These are phyloP conservation scores for Rhinoraja longicauda DNA, from an alignment of 2,797 vertebrate genomes.

Conservation along the genomic window DNA sequence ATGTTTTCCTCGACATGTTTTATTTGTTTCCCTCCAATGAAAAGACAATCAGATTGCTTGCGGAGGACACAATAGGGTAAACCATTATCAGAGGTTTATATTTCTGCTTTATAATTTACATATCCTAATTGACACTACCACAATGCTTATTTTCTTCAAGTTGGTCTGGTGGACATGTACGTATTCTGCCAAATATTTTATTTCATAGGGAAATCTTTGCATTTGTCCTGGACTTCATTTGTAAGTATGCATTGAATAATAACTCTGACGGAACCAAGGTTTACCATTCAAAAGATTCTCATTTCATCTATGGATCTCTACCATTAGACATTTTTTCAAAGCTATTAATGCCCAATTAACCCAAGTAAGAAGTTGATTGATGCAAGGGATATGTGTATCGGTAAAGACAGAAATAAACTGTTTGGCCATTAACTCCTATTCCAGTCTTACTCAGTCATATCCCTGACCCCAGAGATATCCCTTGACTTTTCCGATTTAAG, in stretches of 20 bases:
- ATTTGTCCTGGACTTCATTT: not conserved
- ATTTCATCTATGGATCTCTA: not conserved
- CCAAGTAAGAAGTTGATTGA: conserved; percentile 7
- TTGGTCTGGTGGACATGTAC: not conserved
- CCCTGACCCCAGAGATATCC: conserved; percentile 17
- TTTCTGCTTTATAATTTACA: not conserved
- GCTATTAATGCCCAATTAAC: not conserved
- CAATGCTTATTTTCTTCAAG: not conserved
- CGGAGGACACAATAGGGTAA: not conserved
- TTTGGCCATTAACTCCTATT: conserved; percentile 22
- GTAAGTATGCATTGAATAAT: not conserved
- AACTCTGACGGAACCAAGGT: no score
- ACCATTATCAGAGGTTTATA: not conserved
- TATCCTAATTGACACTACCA: not conserved
- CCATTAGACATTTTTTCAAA: not conserved
- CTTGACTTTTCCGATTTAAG: conserved; percentile 22
- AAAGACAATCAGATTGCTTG: not conserved
- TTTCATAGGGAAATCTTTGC: not conserved
- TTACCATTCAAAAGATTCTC: conserved; percentile 3
- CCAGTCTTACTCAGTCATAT: conserved; percentile 14
- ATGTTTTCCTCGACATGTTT: not conserved
- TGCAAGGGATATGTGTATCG: not conserved
- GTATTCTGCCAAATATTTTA: not conserved
- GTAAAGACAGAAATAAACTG: conserved; percentile 11
- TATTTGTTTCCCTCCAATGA: not conserved